phyloP scores from a whole-genome alignment of 2,113 vertebrate species.

The Canis aureus region DNA sequence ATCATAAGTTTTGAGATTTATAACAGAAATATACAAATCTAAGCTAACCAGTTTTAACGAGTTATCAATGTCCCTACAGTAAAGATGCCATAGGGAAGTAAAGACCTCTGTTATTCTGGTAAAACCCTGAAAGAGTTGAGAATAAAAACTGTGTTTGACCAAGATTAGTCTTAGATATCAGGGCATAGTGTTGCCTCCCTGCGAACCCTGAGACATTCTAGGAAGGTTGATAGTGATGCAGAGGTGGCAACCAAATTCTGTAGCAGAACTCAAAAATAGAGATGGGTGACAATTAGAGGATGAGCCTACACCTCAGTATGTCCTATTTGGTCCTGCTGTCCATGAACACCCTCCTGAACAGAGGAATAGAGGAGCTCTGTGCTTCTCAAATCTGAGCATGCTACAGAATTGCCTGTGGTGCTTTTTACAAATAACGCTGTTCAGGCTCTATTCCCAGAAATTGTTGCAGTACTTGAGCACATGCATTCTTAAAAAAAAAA shows the following conservation, averaged over 20 bases:
- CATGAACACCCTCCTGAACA: background rate
- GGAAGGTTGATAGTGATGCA: background rate
- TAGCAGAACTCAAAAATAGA: background rate
- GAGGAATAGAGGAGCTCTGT: background rate
- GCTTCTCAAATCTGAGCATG: background rate
- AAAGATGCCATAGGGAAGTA: background rate
- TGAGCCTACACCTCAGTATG: background rate
- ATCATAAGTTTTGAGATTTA: conserved; percentile 36
- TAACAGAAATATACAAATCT: background rate
- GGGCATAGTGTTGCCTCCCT: background rate
- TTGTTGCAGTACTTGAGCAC: background rate
- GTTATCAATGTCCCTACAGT: background rate
- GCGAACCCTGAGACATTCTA: background rate
- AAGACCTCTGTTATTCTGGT: background rate
- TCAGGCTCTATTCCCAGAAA: conserved; percentile 21
- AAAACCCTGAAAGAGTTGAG: background rate
- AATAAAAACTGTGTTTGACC: background rate
- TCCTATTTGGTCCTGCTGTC: background rate
- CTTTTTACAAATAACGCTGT: conserved; percentile 39
- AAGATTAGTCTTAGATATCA: background rate
- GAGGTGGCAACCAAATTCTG: background rate
- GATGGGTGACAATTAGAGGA: background rate
- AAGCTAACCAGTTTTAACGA: background rate
- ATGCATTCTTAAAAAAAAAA: background rate
- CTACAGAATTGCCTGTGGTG: background rate